Percentiles rank a stretch among this genome's conserved stretches.
Evolutionary conservation across 2,888 invertebrate genomes (phyloP).

Genomic region (Lymantria dispar): DNA sequence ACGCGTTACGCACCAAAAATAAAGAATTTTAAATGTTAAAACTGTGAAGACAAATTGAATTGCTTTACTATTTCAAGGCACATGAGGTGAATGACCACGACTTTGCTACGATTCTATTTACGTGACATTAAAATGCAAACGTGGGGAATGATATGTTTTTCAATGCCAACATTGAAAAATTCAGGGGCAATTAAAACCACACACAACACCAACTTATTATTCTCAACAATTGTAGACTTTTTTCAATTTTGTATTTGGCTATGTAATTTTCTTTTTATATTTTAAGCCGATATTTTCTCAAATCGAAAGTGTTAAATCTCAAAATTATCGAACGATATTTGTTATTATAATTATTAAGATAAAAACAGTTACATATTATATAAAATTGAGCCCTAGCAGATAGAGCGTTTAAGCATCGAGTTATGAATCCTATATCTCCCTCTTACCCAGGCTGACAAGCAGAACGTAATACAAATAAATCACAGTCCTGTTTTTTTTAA

Average conservation of each 20-base stretch:
- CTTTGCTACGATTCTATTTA: slow-evolving; percentile 23
- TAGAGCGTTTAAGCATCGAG: no score
- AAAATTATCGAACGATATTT: no score
- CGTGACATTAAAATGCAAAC: slow-evolving; percentile 24
- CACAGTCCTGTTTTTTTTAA: no score
- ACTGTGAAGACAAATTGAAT: slow-evolving; percentile 20
- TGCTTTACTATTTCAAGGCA: slow-evolving; percentile 31
- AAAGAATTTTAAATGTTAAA: neutral
- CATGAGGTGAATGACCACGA: slow-evolving; percentile 27
- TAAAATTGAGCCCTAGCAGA: no score
- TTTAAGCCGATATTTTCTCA: no score
- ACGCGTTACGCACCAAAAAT: neutral
- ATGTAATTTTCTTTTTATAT: no score
- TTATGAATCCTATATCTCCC: no score
- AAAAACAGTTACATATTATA: no score
- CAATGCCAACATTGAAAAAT: slow-evolving; percentile 27
- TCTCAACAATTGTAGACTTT: neutral
- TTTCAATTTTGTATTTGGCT: neutral
- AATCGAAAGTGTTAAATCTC: no score
- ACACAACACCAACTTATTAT: neutral
- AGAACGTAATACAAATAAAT: no score
- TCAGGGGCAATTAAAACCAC: slow-evolving; percentile 9
- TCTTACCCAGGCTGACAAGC: no score
- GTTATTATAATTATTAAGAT: no score
- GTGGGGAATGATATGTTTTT: neutral